Percentiles rank a stretch among this genome's conserved stretches.
Evolutionary conservation across 1,140 invertebrate species (phyloP).

Genomic region (Drosophila albomicans): DNA sequence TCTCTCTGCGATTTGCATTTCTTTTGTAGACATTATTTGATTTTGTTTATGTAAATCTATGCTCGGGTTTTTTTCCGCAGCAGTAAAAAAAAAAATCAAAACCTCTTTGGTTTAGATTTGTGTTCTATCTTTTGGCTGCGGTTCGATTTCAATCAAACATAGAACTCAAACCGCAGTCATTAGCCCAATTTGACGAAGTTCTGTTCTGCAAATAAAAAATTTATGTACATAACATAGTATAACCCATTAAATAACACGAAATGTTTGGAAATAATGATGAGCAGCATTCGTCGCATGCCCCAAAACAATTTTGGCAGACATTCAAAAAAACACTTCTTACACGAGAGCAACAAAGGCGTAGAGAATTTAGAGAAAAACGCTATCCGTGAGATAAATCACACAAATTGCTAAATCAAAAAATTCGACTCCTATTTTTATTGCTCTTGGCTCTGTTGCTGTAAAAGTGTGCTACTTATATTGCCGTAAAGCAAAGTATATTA

Average conservation of each 20-base stretch:
- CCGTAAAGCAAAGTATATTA: conserved; percentile 5
- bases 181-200: conserved; percentile 66
- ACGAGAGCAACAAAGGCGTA: conserved; percentile 17
- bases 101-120: conserved; percentile 20
- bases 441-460: background rate
- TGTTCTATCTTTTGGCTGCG: conserved; percentile 28
- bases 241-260: conserved; percentile 50
- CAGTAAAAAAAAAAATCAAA: conserved; percentile 7
- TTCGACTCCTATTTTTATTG: conserved; percentile 33
- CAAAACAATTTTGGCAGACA: conserved; percentile 50
- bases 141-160: conserved; percentile 32
- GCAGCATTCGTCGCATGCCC: conserved; percentile 35
- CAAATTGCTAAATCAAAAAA: conserved; percentile 1
- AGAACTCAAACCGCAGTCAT: conserved; percentile 59
- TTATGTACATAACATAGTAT: conserved; percentile 8
- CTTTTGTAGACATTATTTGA: conserved; percentile 19
- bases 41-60: conserved; percentile 46
- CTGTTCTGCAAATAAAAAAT: conserved; percentile 20
- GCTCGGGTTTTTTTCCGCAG: conserved; percentile 17
- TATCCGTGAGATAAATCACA: conserved; percentile 36
- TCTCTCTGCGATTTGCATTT: conserved; percentile 43
- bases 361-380: conserved; percentile 18
- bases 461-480: conserved; percentile 11
- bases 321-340: conserved; percentile 51
- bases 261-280: conserved; percentile 37